Conservation (phyloP, 2,888 invertebrate genomes). For the Mesochorus sp. region DNA sequence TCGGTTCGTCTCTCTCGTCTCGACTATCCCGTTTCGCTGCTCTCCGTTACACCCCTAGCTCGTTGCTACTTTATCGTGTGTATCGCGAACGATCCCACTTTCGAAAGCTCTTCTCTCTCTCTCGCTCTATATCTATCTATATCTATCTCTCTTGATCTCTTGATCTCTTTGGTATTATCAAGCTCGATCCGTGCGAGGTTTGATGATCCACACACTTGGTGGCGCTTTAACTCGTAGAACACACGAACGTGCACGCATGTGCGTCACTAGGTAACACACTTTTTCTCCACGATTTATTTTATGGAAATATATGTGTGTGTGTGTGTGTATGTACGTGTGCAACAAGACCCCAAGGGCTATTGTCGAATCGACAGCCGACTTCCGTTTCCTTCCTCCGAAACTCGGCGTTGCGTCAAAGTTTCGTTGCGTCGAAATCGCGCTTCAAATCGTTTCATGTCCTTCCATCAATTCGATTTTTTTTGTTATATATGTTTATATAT, state of each 20-base stretch:
- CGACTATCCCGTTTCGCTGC: not conserved
- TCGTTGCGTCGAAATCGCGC: not conserved
- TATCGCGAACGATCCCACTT: constrained; percentile 24
- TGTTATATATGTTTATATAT: not conserved
- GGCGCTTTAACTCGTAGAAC: not conserved
- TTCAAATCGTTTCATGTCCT: constrained; percentile 51
- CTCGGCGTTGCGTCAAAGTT: constrained; percentile 6
- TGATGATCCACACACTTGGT: constrained; percentile 7
- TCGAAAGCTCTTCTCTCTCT: constrained; percentile 19
- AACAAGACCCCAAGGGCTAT: constrained; percentile 11
- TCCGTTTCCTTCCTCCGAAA: constrained; percentile 42
- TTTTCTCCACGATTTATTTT: not conserved
- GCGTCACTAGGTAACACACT: not conserved
- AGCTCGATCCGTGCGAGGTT: constrained; percentile 25
- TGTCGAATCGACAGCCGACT: constrained; percentile 41
- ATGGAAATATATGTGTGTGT: not conserved
- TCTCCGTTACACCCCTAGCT: constrained; percentile 52
- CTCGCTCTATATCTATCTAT: constrained; percentile 23
- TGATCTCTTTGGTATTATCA: not conserved
- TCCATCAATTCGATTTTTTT: not conserved
- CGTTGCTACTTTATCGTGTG: constrained; percentile 26
- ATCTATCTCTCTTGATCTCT: constrained; percentile 23
- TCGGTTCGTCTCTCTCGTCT: constrained; percentile 16
- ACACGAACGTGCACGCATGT: not conserved
- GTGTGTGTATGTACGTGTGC: not conserved